Evolutionary conservation across 2,888 invertebrate species (phyloP), one percentile per base, ranked within the genome.

Genomic region (Thymelicus sylvestris): DNA sequence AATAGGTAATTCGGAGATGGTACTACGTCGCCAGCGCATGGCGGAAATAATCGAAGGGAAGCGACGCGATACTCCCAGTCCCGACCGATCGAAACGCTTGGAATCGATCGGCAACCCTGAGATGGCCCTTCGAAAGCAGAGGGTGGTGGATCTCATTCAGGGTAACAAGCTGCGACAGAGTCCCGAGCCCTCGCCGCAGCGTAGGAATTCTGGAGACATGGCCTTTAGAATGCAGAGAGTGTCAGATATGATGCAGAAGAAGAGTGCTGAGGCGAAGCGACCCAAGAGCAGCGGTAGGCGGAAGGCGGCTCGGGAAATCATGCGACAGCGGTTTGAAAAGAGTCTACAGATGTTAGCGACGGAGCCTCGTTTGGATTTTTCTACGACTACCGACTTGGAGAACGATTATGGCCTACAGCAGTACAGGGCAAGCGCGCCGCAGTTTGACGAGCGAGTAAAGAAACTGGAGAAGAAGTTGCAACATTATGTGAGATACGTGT

Each of bases 341-440:
- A 97, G 97, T 86, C 95, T 98, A 90, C 97, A 97, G 88, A 96
- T 98, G 96, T 90, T 98, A 80, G 97, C 97, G 80, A 95, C 96
- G 3, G 97, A 97, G 86, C 96, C 96, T 63, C 95, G 96, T 74
- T 90, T 95, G 76, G 93, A 93, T 62, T 83, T 89, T 52, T 92
- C 94, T 66, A 95, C 95, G 64, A 95, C 96, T 41, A 94, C 94
- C 5, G 96, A 97, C 73, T 95, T 97, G 83, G 97, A 97, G 90
- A 96, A 97, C 90, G 97, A 97, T 91, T 88, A 90, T 72, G 97
- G 97, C 39, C 95, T 98, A 82, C 97, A 97, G 90, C 95, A 97
- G 82, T 98, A 98, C 90, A 95, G 98, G 66, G 97, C 97, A 87
- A 96, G 96, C 71, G 97, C 98, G 15, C 97, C 97, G 7, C 95